Conservation (phyloP, 2,113 vertebrate genomes). For the Empidonax traillii region DNA sequence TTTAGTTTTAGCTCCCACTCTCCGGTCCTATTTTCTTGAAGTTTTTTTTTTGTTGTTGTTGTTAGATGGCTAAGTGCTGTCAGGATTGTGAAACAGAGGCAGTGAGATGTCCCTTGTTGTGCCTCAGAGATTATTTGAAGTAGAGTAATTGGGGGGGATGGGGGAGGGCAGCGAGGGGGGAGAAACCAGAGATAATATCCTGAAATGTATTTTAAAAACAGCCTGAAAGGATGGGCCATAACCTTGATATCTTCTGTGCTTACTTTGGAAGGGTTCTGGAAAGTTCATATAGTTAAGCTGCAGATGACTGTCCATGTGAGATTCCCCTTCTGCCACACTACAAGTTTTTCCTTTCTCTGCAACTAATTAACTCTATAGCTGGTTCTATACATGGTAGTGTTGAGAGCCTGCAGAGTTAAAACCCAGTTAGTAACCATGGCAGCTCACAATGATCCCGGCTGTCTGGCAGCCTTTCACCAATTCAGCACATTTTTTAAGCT, state of each 20-base stretch:
- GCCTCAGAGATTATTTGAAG: background rate
- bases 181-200: background rate
- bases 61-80: background rate
- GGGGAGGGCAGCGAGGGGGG: too few relatives aligned
- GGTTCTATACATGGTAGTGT: background rate
- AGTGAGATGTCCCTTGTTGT: background rate
- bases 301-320: background rate
- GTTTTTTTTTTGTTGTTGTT: background rate
- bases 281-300: background rate
- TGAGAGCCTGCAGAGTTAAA: background rate
- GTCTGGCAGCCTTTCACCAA: constrained; percentile 35
- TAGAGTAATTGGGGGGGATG: background rate
- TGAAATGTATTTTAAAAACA: background rate
- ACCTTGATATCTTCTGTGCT: background rate
- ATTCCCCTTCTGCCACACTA: background rate
- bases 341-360: background rate
- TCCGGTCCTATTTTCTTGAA: background rate
- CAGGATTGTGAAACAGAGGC: background rate
- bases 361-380: background rate
- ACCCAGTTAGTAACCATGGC: background rate
- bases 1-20: background rate
- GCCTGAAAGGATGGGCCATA: background rate
- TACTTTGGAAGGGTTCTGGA: background rate
- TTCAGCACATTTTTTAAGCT: constrained; percentile 37
- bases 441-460: background rate